Evolutionary conservation across 2,888 invertebrate species (phyloP), one percentile per base, ranked within the genome.

Genomic region (Venusia cambrica): DNA sequence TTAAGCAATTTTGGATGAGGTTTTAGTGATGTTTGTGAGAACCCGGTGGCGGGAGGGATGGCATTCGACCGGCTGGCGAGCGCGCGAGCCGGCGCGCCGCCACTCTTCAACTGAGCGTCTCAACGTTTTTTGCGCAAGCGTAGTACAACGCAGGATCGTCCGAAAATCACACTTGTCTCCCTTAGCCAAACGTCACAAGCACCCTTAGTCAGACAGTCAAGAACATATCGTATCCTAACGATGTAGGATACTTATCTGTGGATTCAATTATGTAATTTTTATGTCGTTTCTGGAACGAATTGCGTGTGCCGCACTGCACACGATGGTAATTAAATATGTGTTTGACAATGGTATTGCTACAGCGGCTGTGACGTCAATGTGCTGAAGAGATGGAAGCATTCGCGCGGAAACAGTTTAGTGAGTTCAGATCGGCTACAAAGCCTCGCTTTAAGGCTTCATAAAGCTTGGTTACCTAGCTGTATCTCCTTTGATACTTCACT

Each of bases 71-170:
- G 88, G 89, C 88, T 71, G 88, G 81, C 89, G 88, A 66, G 79
- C 90, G 73, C 87, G 88, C 76, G 77, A 88, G 55, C 84, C 85
- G 70, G 87, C 90, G 66, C 88, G 88, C 75, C 88, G 89, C 73
- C 85, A 71, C 58, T 63, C 67, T 79, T 70, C 73, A 68, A 81
- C 75, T 78, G 74, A 73, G 68, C 66, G 68, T 58, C 73, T 63
- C 54, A 65, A 49, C 53, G 54, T 54, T 67, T 66, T 69, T 68
- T 62, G 79, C 85, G 85, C 85, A 84, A 51, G 83, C 81, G 83
- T 72, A 60, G 39, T 68, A 57, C 51, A 56, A 63, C 61, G 54
- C 75, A 83, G 83, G 81, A 85, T 80, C 76, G 81, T 73, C 77
- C 73, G 73, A 84, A 84, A 77, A 77, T 79, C 75, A 68, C 72